Conservation (phyloP, 2,113 vertebrate species). For the Myotis lucifugus region DNA sequence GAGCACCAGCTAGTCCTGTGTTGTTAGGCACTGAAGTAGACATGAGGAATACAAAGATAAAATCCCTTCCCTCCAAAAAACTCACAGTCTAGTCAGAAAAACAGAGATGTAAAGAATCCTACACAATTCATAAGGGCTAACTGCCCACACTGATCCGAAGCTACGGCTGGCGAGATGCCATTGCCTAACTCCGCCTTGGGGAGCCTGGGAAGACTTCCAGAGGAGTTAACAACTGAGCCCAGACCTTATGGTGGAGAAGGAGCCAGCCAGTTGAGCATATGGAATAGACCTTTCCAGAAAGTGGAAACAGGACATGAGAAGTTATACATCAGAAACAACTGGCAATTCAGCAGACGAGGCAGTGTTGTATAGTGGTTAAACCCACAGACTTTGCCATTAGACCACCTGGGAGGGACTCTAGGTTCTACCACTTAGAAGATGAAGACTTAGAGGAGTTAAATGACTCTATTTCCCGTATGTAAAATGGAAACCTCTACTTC, state of each 20-base stretch:
- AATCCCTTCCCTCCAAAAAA: not conserved
- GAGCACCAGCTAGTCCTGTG: not conserved
- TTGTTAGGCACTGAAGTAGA: not conserved
- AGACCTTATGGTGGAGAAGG: not conserved
- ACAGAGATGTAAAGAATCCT: not conserved
- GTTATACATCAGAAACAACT: not conserved
- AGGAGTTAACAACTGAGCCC: not conserved
- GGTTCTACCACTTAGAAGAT: not conserved
- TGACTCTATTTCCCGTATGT: not conserved
- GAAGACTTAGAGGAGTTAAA: not conserved
- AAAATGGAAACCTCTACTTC: not conserved
- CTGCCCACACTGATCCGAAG: not conserved
- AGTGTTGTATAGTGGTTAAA: not conserved
- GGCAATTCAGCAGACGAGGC: not conserved
- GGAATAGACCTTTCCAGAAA: not conserved
- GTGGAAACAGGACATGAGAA: not conserved
- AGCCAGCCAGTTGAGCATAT: not conserved
- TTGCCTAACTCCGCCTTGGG: not conserved
- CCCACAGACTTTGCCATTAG: not conserved
- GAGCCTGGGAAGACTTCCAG: not conserved
- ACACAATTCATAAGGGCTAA: not conserved
- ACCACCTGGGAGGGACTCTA: not conserved
- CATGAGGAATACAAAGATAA: not conserved
- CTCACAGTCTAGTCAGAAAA: slow-evolving; percentile 3
- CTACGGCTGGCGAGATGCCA: not conserved